Base-by-base conservation (phyloP, 2,797 vertebrate genomes). In the Podargus strigoides region DNA sequence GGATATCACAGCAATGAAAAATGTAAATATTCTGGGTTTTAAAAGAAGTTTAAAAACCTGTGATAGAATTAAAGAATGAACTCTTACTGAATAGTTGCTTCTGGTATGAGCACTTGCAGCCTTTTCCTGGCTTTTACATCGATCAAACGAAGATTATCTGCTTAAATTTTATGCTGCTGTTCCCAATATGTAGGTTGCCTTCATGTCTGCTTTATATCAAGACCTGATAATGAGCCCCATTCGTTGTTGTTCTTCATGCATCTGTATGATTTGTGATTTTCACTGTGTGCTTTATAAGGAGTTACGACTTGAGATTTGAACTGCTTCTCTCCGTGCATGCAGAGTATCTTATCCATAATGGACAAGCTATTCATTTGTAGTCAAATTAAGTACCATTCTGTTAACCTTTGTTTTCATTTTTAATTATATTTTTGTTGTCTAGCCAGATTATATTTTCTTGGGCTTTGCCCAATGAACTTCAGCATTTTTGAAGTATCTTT, bases 321-420 rank as follows among this genome's bases (percentile, higher is more conserved):
- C 39, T 82, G 59, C 50, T 85, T 70, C 63, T 78, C 22, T 88
- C 20, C 21, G 15, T 62, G 74, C 58, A 47, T 74, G 49, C 36
- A 84, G 44, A 7, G 13, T 89, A 85, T 74, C 81, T 74, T 85
- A 41, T 62, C 92, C 27, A 15, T 82, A 95, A 84, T 77, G 79
- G 83, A 80, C 64, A 93, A 86, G 37, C 93, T 90, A 88, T 90
- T 96, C 0, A 93, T 93, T 93, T 89, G 39, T 78, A 89, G 84
- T 79, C 28, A 92, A 79, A 92, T 95, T 87, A 90, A 79, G 63
- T 85, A 81, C 66, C 34, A 9, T 75, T 86, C 74, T 89, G 70
- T 85, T 90, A 87, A 94, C 49, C 73, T 92, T 90, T 87, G 47
- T 70, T 90, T 93, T 91, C 5, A 3, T 90, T 92, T 74, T 78